Evolutionary conservation across 2,797 vertebrate species (phyloP), one percentile per base, ranked within the genome.

Genomic region (Hypotaenidia philippensis): DNA sequence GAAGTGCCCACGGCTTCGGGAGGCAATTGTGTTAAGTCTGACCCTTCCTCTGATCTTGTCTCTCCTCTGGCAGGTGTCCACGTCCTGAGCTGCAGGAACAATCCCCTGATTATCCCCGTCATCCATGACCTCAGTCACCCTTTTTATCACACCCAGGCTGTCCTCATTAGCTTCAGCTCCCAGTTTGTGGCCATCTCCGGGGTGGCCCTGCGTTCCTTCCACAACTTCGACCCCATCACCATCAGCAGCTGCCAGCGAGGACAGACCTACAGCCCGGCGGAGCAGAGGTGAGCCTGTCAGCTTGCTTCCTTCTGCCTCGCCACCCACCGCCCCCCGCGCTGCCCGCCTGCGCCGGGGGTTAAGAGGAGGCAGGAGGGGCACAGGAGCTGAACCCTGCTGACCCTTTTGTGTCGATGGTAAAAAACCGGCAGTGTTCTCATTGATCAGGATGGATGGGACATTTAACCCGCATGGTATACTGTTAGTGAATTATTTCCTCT

Each of bases 191-290:
- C 99, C 97, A 99, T 99, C 98, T 99, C 99, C 5, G 99, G 99
- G 82, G 99, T 99, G 87, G 99, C 99, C 97, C 97, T 99, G 94
- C 99, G 99, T 94, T 99, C 99, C 96, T 99, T 99, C 98, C 99
- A 99, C 97, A 99, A 99, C 98, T 99, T 99, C 97, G 99, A 99
- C 98, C 99, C 99, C 83, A 99, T 99, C 98, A 99, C 99, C 86
- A 99, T 99, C 97, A 99, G 99, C 96, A 98, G 99, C 97, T 99
- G 99, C 98, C 99, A 99, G 98, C 99, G 98, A 97, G 99, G 99
- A 93, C 99, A 99, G 98, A 99, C 99, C 98, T 99, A 99, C 98
- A 99, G 99, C 98, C 99, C 99, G 1, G 98, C 98, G 7, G 99
- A 99, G 94, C 99, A 99, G 98, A 99, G 99, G 99, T 99, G 98